phyloP scores from a whole-genome alignment of 2,888 invertebrate genomes.

The Dasypolia templi region DNA sequence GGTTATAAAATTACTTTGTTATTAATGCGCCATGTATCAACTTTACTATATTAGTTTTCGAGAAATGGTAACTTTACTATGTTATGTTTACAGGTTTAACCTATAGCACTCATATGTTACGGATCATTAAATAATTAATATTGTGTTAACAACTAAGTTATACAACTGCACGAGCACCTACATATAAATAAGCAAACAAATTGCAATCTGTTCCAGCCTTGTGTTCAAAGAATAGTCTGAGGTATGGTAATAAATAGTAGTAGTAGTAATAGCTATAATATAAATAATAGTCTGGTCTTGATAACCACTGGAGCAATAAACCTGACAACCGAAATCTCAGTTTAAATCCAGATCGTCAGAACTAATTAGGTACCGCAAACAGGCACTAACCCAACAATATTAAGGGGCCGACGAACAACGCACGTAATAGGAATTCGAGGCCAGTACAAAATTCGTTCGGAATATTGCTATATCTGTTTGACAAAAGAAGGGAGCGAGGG shows the following conservation, averaged over 20 bases:
- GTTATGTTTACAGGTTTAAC: neutral
- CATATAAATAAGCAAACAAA: neutral
- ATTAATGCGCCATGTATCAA: neutral
- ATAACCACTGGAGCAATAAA: neutral
- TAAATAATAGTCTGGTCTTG: too few relatives aligned
- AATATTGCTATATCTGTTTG: too few relatives aligned
- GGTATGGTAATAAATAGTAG: too few relatives aligned
- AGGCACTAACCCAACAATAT: constrained; percentile 6
- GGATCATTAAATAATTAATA: neutral
- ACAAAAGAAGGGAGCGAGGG: too few relatives aligned
- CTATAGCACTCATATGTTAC: constrained; percentile 3
- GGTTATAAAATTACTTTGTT: neutral
- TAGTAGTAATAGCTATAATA: too few relatives aligned
- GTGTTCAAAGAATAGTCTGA: neutral
- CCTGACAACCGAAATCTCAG: constrained; percentile 2
- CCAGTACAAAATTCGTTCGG: too few relatives aligned
- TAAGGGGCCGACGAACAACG: too few relatives aligned
- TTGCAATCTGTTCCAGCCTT: neutral
- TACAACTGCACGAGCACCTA: neutral
- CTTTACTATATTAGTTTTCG: neutral
- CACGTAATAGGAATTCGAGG: too few relatives aligned
- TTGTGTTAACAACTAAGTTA: neutral
- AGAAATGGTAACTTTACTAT: neutral
- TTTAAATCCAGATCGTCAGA: neutral
- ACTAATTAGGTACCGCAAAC: constrained; percentile 22